Percentiles rank a stretch among this genome's conserved stretches.
Conservation (phyloP, 2,113 vertebrate species). For the Mustela nigripes region DNA sequence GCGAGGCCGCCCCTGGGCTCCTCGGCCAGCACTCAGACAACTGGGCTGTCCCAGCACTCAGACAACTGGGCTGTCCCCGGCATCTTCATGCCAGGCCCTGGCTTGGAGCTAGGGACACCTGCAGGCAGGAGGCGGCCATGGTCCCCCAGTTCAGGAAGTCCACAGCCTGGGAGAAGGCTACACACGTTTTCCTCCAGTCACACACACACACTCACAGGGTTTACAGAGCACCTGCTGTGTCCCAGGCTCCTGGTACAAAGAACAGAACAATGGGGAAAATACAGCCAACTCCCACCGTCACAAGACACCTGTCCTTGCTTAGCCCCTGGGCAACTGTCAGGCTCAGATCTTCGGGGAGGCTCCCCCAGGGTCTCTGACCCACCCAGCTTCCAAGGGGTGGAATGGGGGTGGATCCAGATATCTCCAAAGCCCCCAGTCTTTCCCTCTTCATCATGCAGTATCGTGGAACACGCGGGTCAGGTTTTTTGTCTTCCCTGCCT, state of each 20-base stretch:
- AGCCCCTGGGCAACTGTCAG: rapidly evolving
- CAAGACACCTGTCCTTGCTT: rapidly evolving
- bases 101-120: not conserved
- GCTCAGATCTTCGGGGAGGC: rapidly evolving
- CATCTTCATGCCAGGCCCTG: rapidly evolving
- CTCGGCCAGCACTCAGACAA: rapidly evolving
- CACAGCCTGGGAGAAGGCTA: rapidly evolving
- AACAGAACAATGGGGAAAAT: not conserved
- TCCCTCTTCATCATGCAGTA: rapidly evolving
- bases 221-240: not conserved
- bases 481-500: not conserved
- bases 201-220: rapidly evolving
- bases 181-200: rapidly evolving
- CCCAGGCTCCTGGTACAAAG: not conserved
- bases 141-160: not conserved
- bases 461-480: not conserved
- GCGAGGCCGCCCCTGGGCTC: rapidly evolving
- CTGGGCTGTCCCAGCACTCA: rapidly evolving
- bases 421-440: not conserved
- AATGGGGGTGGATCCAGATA: rapidly evolving
- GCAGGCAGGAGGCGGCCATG: rapidly evolving
- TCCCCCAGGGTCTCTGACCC: rapidly evolving
- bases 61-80: rapidly evolving
- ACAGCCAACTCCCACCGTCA: not conserved
- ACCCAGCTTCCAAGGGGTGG: not conserved